Evolutionary conservation across 1,140 invertebrate species (phyloP), one percentile per base, ranked within the genome.

Genomic region (Phortica variegata): DNA sequence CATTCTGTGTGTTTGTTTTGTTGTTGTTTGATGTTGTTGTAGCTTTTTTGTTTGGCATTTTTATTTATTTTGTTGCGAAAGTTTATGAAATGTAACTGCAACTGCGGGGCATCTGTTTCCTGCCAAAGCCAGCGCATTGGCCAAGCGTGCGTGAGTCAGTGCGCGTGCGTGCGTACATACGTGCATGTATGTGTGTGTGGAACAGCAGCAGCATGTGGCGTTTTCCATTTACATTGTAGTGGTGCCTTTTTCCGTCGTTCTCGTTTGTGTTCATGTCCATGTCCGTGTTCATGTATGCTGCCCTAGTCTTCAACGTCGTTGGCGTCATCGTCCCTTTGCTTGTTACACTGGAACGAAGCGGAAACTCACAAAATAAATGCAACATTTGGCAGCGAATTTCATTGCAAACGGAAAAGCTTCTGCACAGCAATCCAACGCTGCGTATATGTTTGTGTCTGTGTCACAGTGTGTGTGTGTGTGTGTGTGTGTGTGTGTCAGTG

Each of bases 321-420:
- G n/a, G n/a, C n/a, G n/a, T n/a, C n/a, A 8, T 31, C n/a, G 29
- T 31, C n/a, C 7, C 7, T 31, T 8, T n/a, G 7, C 29, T 31
- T n/a, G n/a, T n/a, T n/a, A n/a, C n/a, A n/a, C n/a, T n/a, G n/a
- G n/a, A n/a, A 8, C 6, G 16, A 52, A 51, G 42, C 62, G 62
- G 62, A 71, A 71, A 49, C 60, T 59, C 49, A 57, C 66, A 66
- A 58, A 58, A 66, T 61, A 66, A 71, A 71, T 62, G 62, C 66
- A 71, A 71, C 60, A 71, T 66, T 71, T 71, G 62, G 66, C 60
- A 71, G 51, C 43, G 56, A 56, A 47, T 58, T 56, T 53, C 55
- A 61, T 47, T 16, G 61, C 52, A 54, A 65, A 59, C 57, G 61
- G 60, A 58, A 66, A 69, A 63, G 60, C 69, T 38, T 53, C 52